Evolutionary conservation across 2,888 invertebrate genomes (phyloP).

Genomic region (Euplagia quadripunctaria): DNA sequence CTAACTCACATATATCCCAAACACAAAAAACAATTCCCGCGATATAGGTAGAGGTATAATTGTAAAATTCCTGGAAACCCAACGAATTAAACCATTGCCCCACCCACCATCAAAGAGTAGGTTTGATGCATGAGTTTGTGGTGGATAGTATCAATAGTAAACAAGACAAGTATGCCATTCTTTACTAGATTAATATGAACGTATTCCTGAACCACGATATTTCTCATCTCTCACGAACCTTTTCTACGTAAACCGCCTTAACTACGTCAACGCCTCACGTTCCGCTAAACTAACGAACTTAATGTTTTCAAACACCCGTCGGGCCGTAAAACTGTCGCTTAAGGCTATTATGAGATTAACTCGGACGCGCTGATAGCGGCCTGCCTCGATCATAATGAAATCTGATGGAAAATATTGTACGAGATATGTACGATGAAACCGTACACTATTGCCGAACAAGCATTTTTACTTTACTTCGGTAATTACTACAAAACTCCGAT

Average conservation of each 20-base stretch:
- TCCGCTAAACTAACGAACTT: constrained; percentile 25
- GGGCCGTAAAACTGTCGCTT: constrained; percentile 26
- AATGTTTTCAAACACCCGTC: constrained; percentile 26
- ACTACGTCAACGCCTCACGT: constrained; percentile 30
- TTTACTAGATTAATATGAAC: neutral
- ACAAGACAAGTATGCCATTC: neutral
- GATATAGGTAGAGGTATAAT: too few species aligned
- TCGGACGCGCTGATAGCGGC: constrained; percentile 17
- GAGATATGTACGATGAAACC: neutral
- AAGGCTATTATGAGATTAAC: constrained; percentile 35
- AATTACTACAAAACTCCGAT: too few species aligned
- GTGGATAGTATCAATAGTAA: neutral
- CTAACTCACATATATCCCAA: too few species aligned
- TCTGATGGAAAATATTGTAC: constrained; percentile 3
- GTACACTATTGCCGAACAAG: too few species aligned
- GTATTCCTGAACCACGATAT: neutral
- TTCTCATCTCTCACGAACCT: neutral
- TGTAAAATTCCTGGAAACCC: too few species aligned
- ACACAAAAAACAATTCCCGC: too few species aligned
- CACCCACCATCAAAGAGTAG: too few species aligned
- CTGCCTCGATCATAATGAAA: constrained; percentile 12
- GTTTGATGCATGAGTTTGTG: neutral
- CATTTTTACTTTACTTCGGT: too few species aligned
- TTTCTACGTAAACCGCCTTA: constrained; percentile 13
- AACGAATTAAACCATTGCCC: too few species aligned